These are phyloP conservation scores for Agrochola circellaris DNA, from an alignment of 2,888 invertebrate genomes.

Conservation along the genomic window DNA sequence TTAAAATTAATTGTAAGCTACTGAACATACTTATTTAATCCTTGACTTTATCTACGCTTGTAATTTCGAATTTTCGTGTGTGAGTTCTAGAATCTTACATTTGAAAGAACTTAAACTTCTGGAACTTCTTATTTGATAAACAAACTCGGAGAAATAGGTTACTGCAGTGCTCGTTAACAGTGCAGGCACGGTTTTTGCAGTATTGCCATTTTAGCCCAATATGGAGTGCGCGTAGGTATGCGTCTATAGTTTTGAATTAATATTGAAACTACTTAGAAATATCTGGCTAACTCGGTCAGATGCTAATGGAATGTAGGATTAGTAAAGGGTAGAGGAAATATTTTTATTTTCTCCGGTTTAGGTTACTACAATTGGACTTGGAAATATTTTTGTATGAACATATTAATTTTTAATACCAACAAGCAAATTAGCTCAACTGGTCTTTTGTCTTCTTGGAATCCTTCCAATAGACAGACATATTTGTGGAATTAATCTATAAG, in stretches of 20 bases:
- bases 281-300: not conserved
- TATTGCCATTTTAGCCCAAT: conserved; percentile 54
- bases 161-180: conserved; percentile 62
- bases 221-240: not conserved
- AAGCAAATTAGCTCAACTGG: not conserved
- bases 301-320: not conserved
- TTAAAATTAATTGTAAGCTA: not conserved
- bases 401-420: not conserved
- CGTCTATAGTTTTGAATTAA: not conserved
- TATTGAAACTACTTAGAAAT: not conserved
- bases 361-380: too few species aligned
- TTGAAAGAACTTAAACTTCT: conserved; percentile 43
- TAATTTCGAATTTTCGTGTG: not conserved
- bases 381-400: not conserved
- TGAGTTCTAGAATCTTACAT: not conserved
- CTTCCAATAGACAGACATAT: too few species aligned
- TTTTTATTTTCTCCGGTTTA: not conserved
- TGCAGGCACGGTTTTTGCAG: conserved; percentile 54
- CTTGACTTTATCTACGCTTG: not conserved
- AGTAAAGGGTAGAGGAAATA: not conserved
- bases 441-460: not conserved
- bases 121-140: conserved; percentile 19
- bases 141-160: conserved; percentile 63
- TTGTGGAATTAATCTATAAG: not conserved
- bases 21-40: not conserved